Conservation (phyloP, 2,113 vertebrate genomes). For the Petaurus breviceps region DNA sequence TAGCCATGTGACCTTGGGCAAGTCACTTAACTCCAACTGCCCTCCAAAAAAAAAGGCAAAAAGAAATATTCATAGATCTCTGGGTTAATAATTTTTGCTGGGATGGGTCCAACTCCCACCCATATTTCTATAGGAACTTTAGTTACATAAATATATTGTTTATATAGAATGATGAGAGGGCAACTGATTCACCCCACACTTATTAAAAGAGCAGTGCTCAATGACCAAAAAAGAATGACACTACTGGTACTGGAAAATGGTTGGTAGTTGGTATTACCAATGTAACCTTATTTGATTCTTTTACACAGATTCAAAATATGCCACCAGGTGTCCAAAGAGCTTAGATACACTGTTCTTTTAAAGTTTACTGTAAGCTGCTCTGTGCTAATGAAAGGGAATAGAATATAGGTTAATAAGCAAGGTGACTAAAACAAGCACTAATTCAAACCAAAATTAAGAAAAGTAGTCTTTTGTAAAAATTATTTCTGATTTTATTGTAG, state of each 20-base stretch:
- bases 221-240: not conserved
- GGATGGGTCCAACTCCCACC: not conserved
- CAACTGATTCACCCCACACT: not conserved
- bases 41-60: too few relatives aligned
- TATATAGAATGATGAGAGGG: not conserved
- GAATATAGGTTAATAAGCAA: conserved; percentile 59
- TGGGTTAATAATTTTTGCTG: not conserved
- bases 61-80: not conserved
- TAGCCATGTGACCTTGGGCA: too few relatives aligned
- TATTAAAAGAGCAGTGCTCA: not conserved
- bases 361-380: not conserved
- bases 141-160: not conserved
- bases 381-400: not conserved
- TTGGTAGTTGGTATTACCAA: not conserved
- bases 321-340: not conserved
- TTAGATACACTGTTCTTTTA: not conserved
- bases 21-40: too few relatives aligned
- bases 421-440: not conserved
- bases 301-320: not conserved
- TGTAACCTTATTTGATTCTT: not conserved
- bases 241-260: not conserved
- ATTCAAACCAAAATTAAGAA: conserved; percentile 26
- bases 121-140: not conserved
- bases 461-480: not conserved
- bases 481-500: conserved; percentile 9